Base-by-base conservation (phyloP, 2,113 vertebrate genomes). In the Leucoraja erinaceus region DNA sequence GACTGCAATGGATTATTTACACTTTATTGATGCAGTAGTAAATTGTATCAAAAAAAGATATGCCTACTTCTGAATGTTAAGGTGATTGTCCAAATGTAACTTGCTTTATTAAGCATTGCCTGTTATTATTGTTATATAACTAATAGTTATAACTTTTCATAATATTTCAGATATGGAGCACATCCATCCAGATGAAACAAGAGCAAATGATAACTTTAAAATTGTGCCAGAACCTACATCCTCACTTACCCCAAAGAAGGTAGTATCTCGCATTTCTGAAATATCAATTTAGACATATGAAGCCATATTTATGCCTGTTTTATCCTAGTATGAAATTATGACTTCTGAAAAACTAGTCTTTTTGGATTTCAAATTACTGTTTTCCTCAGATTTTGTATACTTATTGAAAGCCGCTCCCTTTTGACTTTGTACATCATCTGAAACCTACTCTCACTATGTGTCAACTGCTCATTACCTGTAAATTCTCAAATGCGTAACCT, bases 191-290 rank as follows among this genome's bases (percentile, higher is more conserved):
- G 68, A 11, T 74, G 68, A 72, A 91, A 91, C 38, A 2, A 47
- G 72, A 72, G 4, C 66, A 70, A 90, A 93, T 66, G 61, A 5
- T 8, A 92, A 54, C 1, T n/a, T 7, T n/a, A 91, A 93, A 93
- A 66, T 25, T 4, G 9, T 8, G 3, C 11, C 31, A 25, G 93
- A 95, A 56, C n/a, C 93, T 92, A 83, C 94, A 90, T 28, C 75
- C n/a, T 61, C 94, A 33, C 61, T 31, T 94, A 59, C 94, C 93
- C 61, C 94, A 92, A 94, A 93, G 79, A 95, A 96, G 95, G 96
- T 97, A 95, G 95, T 33, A 84, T 70, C 66, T 70, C 18, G 25
- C 0, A 8, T 47, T 47, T 91, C 28, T n/a, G 56, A 5, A n/a
- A 38, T 31, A 88, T 18, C 14, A 8, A 63, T 63, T 31, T 2